A percentile compares a stretch with the other conserved stretches of the same genome.
phyloP scores from a whole-genome alignment of 1,140 invertebrate genomes.

The Drosophila albomicans region DNA sequence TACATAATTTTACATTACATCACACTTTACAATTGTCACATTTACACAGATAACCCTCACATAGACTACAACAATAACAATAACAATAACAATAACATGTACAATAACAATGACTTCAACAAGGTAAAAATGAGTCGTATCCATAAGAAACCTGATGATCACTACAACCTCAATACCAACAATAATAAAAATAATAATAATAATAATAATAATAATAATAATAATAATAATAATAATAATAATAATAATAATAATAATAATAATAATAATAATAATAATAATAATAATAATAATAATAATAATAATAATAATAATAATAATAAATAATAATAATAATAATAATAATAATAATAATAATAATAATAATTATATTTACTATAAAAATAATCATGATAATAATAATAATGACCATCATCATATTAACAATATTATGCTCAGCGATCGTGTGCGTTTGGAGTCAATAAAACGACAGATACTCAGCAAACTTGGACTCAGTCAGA shows the following conservation, averaged over 20 bases:
- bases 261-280: slow-evolving; percentile 1
- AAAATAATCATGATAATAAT: slow-evolving; percentile 50
- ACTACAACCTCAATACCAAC: slow-evolving; percentile 9
- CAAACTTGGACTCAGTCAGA: slow-evolving; percentile 89
- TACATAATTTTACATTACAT: slow-evolving; percentile 45
- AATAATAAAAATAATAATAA: slow-evolving; percentile 33
- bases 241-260: slow-evolving; percentile 2
- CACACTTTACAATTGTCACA: slow-evolving; percentile 77
- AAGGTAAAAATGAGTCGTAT: slow-evolving; percentile 54
- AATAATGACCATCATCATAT: slow-evolving; percentile 45
- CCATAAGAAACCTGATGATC: slow-evolving; percentile 36
- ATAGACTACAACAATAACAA: slow-evolving; percentile 66
- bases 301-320: slow-evolving; percentile 13
- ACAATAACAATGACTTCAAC: slow-evolving; percentile 52
- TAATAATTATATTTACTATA: slow-evolving; percentile 52
- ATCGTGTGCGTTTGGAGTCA: slow-evolving; percentile 89
- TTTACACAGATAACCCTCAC: slow-evolving; percentile 78
- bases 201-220: slow-evolving; percentile 6
- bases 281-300: slow-evolving; percentile 17
- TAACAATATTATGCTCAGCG: slow-evolving; percentile 75
- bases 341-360: slow-evolving; percentile 61
- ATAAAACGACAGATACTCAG: slow-evolving; percentile 91
- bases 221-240: slow-evolving; percentile 4
- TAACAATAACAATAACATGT: slow-evolving; percentile 49
- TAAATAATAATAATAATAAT: slow-evolving; percentile 11